Percentiles rank a stretch among this genome's conserved stretches.
Conservation (phyloP, 2,888 invertebrate species). For the Crocallis elinguaria region DNA sequence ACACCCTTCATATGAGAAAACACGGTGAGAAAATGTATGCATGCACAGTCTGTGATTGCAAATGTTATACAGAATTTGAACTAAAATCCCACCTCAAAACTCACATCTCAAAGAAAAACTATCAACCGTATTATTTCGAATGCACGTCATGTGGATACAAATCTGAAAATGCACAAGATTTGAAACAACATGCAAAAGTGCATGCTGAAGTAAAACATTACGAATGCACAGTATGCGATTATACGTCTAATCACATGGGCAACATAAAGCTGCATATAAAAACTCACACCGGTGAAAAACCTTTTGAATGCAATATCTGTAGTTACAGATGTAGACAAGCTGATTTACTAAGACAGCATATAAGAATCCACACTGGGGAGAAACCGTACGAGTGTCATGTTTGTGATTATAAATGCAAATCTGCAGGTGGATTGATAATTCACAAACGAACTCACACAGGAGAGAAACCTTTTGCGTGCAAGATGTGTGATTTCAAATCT, state of each 20-base stretch:
- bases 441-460: too few species aligned
- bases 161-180: background rate
- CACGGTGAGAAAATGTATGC: too few species aligned
- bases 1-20: too few species aligned
- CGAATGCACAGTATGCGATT: background rate
- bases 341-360: background rate
- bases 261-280: background rate
- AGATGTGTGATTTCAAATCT: too few species aligned
- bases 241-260: background rate
- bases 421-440: too few species aligned
- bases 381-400: conserved; percentile 22
- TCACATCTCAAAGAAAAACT: too few species aligned
- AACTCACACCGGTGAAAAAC: background rate
- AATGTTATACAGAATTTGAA: too few species aligned
- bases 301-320: background rate
- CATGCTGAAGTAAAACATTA: background rate
- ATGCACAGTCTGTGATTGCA: too few species aligned
- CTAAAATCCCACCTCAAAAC: too few species aligned
- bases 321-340: background rate
- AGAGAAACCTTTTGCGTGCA: too few species aligned
- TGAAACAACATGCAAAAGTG: background rate
- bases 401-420: background rate
- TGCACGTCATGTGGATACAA: background rate
- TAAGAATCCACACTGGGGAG: background rate
- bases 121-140: too few species aligned